Percentiles rank a stretch among this genome's conserved stretches.
Conservation (phyloP, 2,113 vertebrate genomes). For the Aepyceros melampus region DNA sequence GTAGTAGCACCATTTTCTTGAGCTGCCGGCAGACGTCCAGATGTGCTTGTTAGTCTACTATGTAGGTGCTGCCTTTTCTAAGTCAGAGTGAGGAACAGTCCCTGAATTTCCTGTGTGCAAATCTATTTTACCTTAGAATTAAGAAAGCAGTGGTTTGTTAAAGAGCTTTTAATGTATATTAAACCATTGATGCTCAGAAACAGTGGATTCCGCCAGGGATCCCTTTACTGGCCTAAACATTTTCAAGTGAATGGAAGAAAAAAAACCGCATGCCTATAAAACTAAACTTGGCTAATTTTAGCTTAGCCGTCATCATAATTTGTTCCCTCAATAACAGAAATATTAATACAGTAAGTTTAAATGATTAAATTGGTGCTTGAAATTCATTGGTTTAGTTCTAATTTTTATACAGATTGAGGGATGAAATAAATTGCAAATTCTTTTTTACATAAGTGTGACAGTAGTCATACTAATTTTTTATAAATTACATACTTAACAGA, state of each 20-base stretch:
- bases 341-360: constrained; percentile 75
- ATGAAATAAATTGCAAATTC: constrained; percentile 68
- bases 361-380: constrained; percentile 85
- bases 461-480: constrained; percentile 71
- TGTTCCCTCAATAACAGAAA: constrained; percentile 69
- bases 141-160: constrained; percentile 68
- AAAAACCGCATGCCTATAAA: constrained; percentile 65
- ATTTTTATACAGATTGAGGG: constrained; percentile 67
- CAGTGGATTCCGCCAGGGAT: constrained; percentile 60
- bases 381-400: constrained; percentile 73
- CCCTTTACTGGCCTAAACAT: constrained; percentile 62
- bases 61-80: constrained; percentile 74
- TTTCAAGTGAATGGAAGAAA: constrained; percentile 56
- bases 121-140: constrained; percentile 58
- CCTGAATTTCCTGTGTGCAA: constrained; percentile 56
- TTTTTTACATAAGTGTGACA: constrained; percentile 64
- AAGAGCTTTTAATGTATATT: constrained; percentile 72
- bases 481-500: constrained; percentile 64
- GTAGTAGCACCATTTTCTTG: constrained; percentile 74
- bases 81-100: constrained; percentile 10
- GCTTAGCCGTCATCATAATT: constrained; percentile 69
- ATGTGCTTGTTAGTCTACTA: constrained; percentile 46
- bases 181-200: constrained; percentile 56
- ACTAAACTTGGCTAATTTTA: constrained; percentile 67
- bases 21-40: constrained; percentile 67